Base-by-base conservation (phyloP, 2,888 invertebrate genomes). In the Lasioglossum oenotherae region DNA sequence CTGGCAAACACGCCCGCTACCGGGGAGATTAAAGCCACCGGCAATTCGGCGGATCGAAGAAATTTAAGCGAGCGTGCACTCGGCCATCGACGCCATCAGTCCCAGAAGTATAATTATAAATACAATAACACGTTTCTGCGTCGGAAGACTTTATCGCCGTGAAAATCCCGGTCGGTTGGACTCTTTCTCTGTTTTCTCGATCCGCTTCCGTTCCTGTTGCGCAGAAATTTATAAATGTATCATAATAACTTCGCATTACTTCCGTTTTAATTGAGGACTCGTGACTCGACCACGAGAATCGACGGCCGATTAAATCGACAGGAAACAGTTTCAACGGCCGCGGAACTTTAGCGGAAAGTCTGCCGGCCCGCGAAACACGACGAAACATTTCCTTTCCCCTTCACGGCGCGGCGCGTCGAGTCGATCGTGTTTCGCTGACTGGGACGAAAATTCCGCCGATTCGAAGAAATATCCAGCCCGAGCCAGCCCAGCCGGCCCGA, bases 211-310 rank as follows among this genome's bases (percentile, higher is more conserved):
- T 53, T 2, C 8, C 2, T 2, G 53, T 53, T 23, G 23, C 53
- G 23, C 23, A 23, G 23, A 53, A 53, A 53, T 53, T 53, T 53
- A 53, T 53, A 53, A 53, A 23, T 23, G 53, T 23, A n/a, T n/a
- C n/a, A n/a, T n/a, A 53, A 53, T 53, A 53, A 53, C 53, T 53
- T 53, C 53, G 53, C 53, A 53, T 53, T 53, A 53, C 53, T 53
- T 53, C 53, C 53, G 8, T 23, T 23, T 53, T 53, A 53, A 53
- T 53, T 53, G 53, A 23, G 23, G 53, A 53, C 23, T 53, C 23
- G 53, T 53, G 53, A 8, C 23, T 2, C 53, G 23, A 53, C 2
- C 23, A 8, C 23, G 23, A 2, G 53, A 53, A 23, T 53, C 53
- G 8, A 53, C 8, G 53, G 53, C 23, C 53, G 53, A 53, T 53